Conservation (phyloP, 2,113 vertebrate species). For the Cervus canadensis region DNA sequence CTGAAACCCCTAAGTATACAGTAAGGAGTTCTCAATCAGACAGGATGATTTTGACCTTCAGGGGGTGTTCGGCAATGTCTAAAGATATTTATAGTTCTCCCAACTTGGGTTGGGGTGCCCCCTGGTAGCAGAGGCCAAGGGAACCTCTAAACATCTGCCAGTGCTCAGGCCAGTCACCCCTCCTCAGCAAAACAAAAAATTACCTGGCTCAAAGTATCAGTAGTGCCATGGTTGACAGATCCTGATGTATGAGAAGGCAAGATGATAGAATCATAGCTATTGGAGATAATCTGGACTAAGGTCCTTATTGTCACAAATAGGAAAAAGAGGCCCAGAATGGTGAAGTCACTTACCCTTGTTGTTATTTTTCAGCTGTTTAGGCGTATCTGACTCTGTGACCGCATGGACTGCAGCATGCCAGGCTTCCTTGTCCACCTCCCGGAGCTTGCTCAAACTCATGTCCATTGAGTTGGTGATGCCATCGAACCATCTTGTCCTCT, state of each 20-base stretch:
- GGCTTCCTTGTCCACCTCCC: background rate
- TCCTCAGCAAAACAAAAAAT: background rate
- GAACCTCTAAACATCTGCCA: background rate
- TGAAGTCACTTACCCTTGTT: background rate
- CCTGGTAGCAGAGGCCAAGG: background rate
- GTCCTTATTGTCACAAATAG: background rate
- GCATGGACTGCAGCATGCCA: background rate
- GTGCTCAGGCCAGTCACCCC: fast-evolving
- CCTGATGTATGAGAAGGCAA: background rate
- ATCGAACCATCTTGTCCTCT: background rate
- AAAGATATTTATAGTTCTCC: background rate
- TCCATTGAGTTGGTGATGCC: background rate
- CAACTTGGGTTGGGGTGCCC: background rate
- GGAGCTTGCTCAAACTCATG: background rate
- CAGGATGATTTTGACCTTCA: background rate
- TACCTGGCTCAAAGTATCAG: background rate
- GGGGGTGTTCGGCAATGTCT: background rate
- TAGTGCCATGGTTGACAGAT: background rate
- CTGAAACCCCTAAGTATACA: background rate
- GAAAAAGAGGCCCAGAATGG: background rate
- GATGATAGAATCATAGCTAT: background rate
- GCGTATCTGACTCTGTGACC: background rate
- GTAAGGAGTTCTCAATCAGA: background rate
- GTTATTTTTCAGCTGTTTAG: background rate
- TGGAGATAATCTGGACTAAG: background rate